These are phyloP conservation scores for Spea bombifrons DNA, from an alignment of 2,113 vertebrate genomes.

Conservation along the genomic window DNA sequence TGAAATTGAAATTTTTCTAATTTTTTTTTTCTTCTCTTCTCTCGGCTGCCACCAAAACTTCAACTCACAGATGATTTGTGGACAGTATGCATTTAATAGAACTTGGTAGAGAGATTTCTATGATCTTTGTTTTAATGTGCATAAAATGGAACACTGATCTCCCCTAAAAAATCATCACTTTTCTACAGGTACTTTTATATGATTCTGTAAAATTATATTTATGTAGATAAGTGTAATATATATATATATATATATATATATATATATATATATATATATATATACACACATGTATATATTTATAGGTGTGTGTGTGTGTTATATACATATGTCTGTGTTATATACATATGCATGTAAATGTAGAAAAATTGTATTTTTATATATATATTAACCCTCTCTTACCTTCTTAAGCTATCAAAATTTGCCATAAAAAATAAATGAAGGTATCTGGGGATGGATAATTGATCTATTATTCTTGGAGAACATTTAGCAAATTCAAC, in stretches of 20 bases:
- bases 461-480: too few species aligned
- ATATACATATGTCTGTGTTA: not conserved
- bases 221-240: not conserved
- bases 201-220: too few species aligned
- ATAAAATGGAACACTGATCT: constrained; percentile 19
- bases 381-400: not conserved
- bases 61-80: constrained; percentile 87
- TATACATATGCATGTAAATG: not conserved
- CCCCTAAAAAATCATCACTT: constrained; percentile 12
- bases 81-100: constrained; percentile 66
- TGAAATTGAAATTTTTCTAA: constrained; percentile 99
- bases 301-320: not conserved
- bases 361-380: not conserved
- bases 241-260: constrained; percentile 31
- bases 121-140: constrained; percentile 33
- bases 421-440: too few species aligned
- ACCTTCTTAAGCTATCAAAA: too few species aligned
- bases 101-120: constrained; percentile 26
- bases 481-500: too few species aligned
- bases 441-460: too few species aligned
- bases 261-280: constrained; percentile 31
- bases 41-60: constrained; percentile 82
- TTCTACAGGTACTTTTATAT: constrained; percentile 26
- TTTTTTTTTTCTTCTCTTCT: constrained; percentile 77
- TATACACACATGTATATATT: too few species aligned